phyloP scores from a whole-genome alignment of 1,140 invertebrate genomes.

The Hyphantria cunea region DNA sequence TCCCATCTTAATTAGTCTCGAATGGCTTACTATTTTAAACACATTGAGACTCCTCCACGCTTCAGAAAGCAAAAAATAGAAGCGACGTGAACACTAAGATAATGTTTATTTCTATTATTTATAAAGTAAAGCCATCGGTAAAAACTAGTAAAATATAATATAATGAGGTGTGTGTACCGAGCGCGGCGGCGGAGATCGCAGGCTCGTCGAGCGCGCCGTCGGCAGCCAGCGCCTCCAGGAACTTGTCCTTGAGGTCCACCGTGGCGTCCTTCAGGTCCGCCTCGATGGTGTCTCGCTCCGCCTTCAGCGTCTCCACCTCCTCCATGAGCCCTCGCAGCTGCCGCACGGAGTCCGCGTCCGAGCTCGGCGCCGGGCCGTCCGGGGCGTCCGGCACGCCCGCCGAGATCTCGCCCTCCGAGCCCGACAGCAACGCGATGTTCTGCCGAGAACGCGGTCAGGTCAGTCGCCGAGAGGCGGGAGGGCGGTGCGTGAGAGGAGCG shows the following conservation, averaged over 20 bases:
- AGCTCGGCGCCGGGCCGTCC: slow-evolving; percentile 79
- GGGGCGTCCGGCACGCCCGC: slow-evolving; percentile 84
- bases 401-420: slow-evolving; percentile 85
- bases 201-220: slow-evolving; percentile 86
- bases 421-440: slow-evolving; percentile 92
- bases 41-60: too few species aligned
- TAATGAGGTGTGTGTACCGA: too few species aligned
- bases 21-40: too few species aligned
- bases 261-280: slow-evolving; percentile 35
- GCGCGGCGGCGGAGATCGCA: slow-evolving; percentile 90
- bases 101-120: too few species aligned
- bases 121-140: too few species aligned
- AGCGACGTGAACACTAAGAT: too few species aligned
- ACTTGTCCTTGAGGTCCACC: slow-evolving; percentile 82
- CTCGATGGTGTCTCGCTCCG: slow-evolving; percentile 37
- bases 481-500: too few species aligned
- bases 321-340: slow-evolving; percentile 83
- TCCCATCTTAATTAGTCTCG: too few species aligned
- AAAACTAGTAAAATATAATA: too few species aligned
- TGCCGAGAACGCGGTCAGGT: slow-evolving; percentile 16
- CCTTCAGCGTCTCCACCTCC: slow-evolving; percentile 33
- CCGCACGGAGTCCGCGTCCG: slow-evolving; percentile 82
- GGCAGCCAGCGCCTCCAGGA: slow-evolving; percentile 90
- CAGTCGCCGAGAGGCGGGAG: not conserved
- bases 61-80: too few species aligned